Evolutionary conservation across 2,888 invertebrate species (phyloP).

Genomic region (Drosophila percnosoma): DNA sequence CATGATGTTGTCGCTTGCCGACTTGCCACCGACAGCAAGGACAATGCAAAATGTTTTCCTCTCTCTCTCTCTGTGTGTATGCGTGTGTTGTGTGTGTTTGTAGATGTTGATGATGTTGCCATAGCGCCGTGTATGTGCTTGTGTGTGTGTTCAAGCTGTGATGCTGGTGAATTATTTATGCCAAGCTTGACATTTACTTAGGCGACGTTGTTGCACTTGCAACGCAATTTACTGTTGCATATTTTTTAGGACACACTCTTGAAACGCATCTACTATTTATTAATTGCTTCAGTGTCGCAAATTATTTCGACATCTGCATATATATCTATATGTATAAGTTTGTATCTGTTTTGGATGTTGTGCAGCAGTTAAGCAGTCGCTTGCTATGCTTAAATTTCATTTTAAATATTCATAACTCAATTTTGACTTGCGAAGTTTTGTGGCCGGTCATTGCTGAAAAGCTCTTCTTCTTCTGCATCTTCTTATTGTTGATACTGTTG

Average conservation of each 20-base stretch:
- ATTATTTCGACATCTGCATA: conserved; percentile 24
- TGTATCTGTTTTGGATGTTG: conserved; percentile 42
- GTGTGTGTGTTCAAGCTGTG: conserved; percentile 44
- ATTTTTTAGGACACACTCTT: conserved; percentile 62
- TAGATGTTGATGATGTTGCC: conserved; percentile 77
- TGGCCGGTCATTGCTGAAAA: conserved; percentile 62
- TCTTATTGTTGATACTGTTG: conserved; percentile 20
- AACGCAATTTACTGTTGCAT: conserved; percentile 53
- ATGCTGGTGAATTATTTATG: conserved; percentile 76
- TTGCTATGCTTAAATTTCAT: conserved; percentile 64
- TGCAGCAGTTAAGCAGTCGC: conserved; percentile 12
- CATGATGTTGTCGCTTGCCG: conserved; percentile 61
- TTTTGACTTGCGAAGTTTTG: conserved; percentile 73
- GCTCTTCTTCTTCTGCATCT: conserved; percentile 19
- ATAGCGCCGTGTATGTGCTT: conserved; percentile 30
- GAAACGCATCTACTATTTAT: conserved; percentile 70
- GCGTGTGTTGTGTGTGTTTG: conserved; percentile 45
- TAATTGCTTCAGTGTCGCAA: conserved; percentile 57
- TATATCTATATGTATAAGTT: background rate
- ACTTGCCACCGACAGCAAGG: conserved; percentile 48
- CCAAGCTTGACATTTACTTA: conserved; percentile 77
- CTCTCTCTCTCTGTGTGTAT: conserved; percentile 3
- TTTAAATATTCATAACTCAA: conserved; percentile 80
- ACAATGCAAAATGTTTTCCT: conserved; percentile 62
- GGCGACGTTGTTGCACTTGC: conserved; percentile 46